A percentile compares a stretch with the other conserved stretches of the same genome.
Evolutionary conservation across 2,797 vertebrate genomes (phyloP).

Genomic region (Leuciscus waleckii): DNA sequence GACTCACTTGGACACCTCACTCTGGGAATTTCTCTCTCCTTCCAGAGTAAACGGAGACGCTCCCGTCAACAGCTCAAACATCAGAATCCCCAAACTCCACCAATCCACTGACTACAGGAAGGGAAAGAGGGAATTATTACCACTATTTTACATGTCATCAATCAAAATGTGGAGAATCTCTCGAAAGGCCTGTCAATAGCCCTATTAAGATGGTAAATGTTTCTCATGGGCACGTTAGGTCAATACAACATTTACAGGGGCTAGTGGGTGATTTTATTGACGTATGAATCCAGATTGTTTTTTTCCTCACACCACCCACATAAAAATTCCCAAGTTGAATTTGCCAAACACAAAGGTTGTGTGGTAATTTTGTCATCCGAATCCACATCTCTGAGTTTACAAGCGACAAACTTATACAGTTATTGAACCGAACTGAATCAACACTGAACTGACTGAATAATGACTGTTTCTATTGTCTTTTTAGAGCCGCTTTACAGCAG

Average conservation of each 20-base stretch:
- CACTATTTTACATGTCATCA: not conserved
- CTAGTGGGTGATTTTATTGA: not conserved
- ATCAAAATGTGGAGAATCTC: not conserved
- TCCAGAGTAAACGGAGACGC: constrained; percentile 94
- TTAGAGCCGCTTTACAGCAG: too few species aligned
- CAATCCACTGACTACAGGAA: constrained; percentile 87
- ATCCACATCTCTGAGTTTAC: too few species aligned
- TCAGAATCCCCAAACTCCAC: constrained; percentile 94
- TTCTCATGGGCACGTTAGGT: not conserved
- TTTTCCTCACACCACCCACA: not conserved
- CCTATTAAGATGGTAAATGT: not conserved
- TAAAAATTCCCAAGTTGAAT: not conserved
- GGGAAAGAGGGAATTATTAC: not conserved
- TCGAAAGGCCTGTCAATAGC: not conserved
- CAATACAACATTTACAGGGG: not conserved
- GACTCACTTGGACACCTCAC: constrained; percentile 91
- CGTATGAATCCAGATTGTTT: not conserved
- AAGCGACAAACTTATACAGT: too few species aligned
- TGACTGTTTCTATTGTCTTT: too few species aligned
- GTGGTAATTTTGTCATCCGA: too few species aligned
- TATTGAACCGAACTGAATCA: too few species aligned
- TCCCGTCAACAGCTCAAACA: constrained; percentile 92
- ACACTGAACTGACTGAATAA: too few species aligned
- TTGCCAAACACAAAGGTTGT: not conserved
- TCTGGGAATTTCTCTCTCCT: constrained; percentile 92